phyloP scores from a whole-genome alignment of 2,888 invertebrate genomes.

The Leptinotarsa rubiginosa region DNA sequence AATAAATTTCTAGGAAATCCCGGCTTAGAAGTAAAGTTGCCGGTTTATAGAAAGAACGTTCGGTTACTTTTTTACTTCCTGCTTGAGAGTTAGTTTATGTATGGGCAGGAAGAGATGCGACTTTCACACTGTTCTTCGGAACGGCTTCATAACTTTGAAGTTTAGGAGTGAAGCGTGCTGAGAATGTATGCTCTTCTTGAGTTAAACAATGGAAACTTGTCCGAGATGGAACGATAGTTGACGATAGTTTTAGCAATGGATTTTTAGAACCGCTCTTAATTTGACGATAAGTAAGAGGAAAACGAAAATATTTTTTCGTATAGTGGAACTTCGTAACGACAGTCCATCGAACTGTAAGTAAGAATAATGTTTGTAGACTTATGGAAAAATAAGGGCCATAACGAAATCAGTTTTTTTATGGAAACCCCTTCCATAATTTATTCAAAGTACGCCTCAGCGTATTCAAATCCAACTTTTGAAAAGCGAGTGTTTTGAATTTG shows the following conservation, averaged over 20 bases:
- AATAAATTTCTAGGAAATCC: slow-evolving; percentile 44
- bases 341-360: too few relatives aligned
- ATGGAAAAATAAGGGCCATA: too few relatives aligned
- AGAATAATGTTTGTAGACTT: too few relatives aligned
- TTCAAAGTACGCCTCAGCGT: too few relatives aligned
- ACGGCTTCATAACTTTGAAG: neutral
- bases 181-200: neutral
- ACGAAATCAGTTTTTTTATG: too few relatives aligned
- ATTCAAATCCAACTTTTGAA: too few relatives aligned
- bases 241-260: too few relatives aligned
- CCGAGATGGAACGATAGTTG: neutral
- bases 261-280: neutral
- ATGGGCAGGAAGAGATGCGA: neutral
- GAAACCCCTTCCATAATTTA: too few relatives aligned
- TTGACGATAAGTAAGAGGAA: too few relatives aligned
- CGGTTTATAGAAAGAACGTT: slow-evolving; percentile 31
- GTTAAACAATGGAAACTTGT: neutral
- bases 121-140: slow-evolving; percentile 4
- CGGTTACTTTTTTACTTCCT: slow-evolving; percentile 34
- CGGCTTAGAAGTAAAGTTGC: slow-evolving; percentile 37
- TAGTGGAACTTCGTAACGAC: too few relatives aligned
- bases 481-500: too few relatives aligned
- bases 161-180: neutral
- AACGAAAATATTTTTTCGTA: too few relatives aligned
- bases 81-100: slow-evolving; percentile 14